Evolutionary conservation across 30 jellyfish, hydroid and myxozoan genomes (phyloP).

Genomic region (Chrysaora quinquecirrha): DNA sequence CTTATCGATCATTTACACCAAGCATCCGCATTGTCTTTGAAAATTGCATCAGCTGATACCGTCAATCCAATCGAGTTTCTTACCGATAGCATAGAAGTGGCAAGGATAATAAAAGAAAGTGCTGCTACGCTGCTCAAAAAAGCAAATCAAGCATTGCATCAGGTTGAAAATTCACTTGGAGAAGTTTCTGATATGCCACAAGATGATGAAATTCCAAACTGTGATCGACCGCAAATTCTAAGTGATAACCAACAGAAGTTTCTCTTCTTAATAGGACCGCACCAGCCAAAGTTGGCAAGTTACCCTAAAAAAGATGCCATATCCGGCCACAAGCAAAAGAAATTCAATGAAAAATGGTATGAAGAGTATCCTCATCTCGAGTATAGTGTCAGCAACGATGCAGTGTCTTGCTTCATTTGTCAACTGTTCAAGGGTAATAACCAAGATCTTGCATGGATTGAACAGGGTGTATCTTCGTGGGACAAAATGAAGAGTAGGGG

Average conservation of each 20-base stretch:
- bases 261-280: conserved; percentile 8
- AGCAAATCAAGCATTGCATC: conserved; percentile 8
- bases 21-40: conserved; percentile 5
- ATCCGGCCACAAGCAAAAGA: conserved; percentile 11
- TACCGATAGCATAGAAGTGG: conserved; percentile 12
- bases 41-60: conserved; percentile 12
- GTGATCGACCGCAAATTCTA: conserved; percentile 3
- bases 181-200: conserved; percentile 15
- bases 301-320: neutral
- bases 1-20: conserved; percentile 2
- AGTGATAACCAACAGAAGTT: conserved; percentile 12
- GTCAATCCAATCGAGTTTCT: conserved; percentile 17
- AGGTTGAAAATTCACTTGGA: neutral
- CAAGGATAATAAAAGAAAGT: neutral
- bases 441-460: conserved; percentile 19
- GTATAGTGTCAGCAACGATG: conserved; percentile 11
- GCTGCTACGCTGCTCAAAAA: conserved; percentile 19
- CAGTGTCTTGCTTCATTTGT: conserved; percentile 3
- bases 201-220: conserved; percentile 11
- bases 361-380: conserved; percentile 17
- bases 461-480: conserved; percentile 21
- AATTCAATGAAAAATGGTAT: conserved; percentile 1
- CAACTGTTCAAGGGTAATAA: conserved; percentile 16
- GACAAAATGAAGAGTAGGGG: conserved; percentile 29
- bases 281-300: conserved; percentile 12